Base-by-base conservation (phyloP, 2,888 invertebrate species). In the Trissoscelio sp. region DNA sequence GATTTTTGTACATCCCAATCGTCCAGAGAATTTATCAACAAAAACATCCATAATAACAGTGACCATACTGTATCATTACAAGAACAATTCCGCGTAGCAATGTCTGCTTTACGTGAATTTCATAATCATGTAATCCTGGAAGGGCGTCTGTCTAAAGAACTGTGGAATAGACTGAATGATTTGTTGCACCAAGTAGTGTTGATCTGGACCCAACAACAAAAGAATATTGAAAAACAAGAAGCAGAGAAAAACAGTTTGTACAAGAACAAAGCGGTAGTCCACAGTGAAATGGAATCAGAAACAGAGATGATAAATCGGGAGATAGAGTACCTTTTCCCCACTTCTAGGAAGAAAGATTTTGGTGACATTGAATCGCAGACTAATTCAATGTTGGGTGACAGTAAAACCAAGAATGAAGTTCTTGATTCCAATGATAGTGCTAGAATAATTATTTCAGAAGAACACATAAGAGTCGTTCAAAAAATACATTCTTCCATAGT, bases 231-330 rank as follows among this genome's bases (percentile, higher is more conserved):
- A 83, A 93, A 92, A 85, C 94, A 94, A 85, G 94, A 95, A 83
- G 93, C 93, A 62, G 96, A 96, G 85, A 95, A 96, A 75, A 96
- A 96, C 64, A 95, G 95, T 84, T 92, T 97, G 48, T 96, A 96
- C 89, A 94, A 95, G 70, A 95, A 94, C 7, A 95, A 94, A 94
- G 94, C 92, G 90, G 92, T 83, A 12, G 94, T 94, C 0, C 94
- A 94, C 90, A 95, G 94, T 66, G 93, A 94, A 84, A 93, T 94
- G 16, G 93, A 94, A 87, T 93, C 95, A 16, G 96, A 96, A 86
- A 95, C 96, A 81, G 93, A 95, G 14, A 92, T 94, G 75, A 94
- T 94, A 0, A 89, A 93, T 14, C 91, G 93, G 67, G 95, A 96
- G 91, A 93, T 96, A 70, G 92, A 93, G 81, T 92, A 94, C 87